Evolutionary conservation across 2,797 vertebrate genomes (phyloP).

Genomic region (Linurgus olivaceus): DNA sequence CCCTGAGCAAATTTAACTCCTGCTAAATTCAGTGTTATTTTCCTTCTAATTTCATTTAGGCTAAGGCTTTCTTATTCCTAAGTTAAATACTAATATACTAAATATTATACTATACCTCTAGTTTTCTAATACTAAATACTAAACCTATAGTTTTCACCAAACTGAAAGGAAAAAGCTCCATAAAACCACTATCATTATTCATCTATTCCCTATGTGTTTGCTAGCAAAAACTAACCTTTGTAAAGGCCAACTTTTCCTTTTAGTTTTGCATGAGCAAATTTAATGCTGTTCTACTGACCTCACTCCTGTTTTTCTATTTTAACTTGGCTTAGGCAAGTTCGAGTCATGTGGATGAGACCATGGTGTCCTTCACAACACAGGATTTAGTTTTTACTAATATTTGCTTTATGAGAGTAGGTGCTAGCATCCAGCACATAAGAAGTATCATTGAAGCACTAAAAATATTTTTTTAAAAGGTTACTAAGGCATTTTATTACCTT

Average conservation of each 20-base stretch:
- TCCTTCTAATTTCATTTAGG: conserved; percentile 4
- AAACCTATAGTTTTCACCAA: not conserved
- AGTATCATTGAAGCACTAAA: not conserved
- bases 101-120: no score
- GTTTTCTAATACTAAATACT: not conserved
- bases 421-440: not conserved
- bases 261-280: conserved; percentile 1
- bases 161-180: not conserved
- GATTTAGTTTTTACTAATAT: not conserved
- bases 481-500: not conserved
- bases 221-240: conserved; percentile 11
- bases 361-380: not conserved
- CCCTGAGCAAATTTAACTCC: conserved; percentile 21
- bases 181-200: not conserved
- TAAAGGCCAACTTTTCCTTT: not conserved
- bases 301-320: not conserved
- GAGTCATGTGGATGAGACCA: not conserved
- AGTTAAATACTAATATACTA: not conserved
- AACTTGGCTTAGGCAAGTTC: not conserved
- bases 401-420: not conserved
- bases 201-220: not conserved
- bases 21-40: not conserved
- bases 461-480: not conserved
- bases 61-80: not conserved
- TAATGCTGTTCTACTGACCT: conserved; percentile 6